phyloP scores from a whole-genome alignment of 2,797 vertebrate species.

The Rhynchotus rufescens region DNA sequence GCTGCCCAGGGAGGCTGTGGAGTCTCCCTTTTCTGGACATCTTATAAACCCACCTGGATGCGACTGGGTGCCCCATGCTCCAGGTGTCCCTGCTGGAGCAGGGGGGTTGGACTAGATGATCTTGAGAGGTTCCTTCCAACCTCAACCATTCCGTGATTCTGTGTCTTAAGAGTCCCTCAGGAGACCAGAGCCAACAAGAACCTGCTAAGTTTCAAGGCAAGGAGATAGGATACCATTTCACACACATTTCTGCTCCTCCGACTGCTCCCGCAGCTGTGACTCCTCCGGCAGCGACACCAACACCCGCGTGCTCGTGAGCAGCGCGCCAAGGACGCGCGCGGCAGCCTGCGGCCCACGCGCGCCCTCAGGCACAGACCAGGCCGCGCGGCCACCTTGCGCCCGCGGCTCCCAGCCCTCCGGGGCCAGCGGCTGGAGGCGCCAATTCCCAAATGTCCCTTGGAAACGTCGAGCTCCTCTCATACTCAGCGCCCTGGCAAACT shows the following conservation, averaged over 20 bases:
- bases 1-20: no score
- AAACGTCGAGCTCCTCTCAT: not conserved
- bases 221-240: not conserved
- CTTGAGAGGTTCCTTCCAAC: no score
- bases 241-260: not conserved
- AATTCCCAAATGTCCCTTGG: not conserved
- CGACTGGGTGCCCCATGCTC: no score
- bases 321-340: not conserved
- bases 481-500: not conserved
- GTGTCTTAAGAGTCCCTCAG: not conserved
- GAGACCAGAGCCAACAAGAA: not conserved
- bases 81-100: no score
- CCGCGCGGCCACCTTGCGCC: no score
- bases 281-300: not conserved
- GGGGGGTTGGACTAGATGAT: no score
- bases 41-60: no score
- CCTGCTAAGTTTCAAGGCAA: not conserved
- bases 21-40: no score
- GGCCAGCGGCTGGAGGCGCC: not conserved
- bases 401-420: no score
- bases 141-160: no score
- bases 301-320: not conserved
- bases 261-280: not conserved
- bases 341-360: accelerated
- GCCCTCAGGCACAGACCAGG: not conserved